These are phyloP conservation scores for Galerucella pusilla DNA, from an alignment of 2,888 invertebrate genomes.

Conservation along the genomic window DNA sequence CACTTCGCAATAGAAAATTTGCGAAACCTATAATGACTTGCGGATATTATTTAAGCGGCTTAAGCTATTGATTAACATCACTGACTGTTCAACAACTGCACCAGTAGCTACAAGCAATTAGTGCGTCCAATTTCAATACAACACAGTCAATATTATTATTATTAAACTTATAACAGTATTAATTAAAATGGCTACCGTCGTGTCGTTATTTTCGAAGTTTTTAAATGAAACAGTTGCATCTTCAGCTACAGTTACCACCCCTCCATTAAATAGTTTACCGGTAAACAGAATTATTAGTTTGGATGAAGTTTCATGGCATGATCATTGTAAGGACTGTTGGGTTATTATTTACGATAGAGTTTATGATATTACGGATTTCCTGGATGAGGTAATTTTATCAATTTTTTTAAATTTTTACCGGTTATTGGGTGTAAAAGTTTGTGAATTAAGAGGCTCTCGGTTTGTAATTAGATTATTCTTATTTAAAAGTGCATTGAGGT, in stretches of 20 bases:
- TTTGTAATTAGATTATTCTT: background rate
- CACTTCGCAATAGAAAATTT: conserved; percentile 2
- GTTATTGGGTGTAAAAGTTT: background rate
- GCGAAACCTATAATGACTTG: conserved; percentile 11
- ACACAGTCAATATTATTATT: background rate
- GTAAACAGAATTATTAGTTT: conserved; percentile 68
- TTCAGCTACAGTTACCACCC: conserved; percentile 9
- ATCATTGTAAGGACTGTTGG: conserved; percentile 82
- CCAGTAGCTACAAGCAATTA: conserved; percentile 15
- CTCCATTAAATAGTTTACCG: background rate
- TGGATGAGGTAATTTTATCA: conserved; percentile 70
- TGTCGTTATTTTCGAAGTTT: conserved; percentile 19
- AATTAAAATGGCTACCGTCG: conserved; percentile 12
- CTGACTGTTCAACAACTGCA: conserved; percentile 19
- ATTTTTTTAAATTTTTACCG: background rate
- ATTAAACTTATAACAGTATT: background rate
- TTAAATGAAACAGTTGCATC: conserved; percentile 27
- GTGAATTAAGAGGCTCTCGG: background rate
- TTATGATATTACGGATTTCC: conserved; percentile 82
- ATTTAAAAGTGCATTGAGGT: no score
- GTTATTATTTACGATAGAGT: conserved; percentile 88
- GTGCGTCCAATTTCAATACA: background rate
- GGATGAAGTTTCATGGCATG: conserved; percentile 82
- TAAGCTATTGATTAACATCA: conserved; percentile 35
- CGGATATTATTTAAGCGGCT: conserved; percentile 38